Percentiles rank a stretch among this genome's conserved stretches.
phyloP scores from a whole-genome alignment of 2,113 vertebrate genomes.

The Albula goreensis region DNA sequence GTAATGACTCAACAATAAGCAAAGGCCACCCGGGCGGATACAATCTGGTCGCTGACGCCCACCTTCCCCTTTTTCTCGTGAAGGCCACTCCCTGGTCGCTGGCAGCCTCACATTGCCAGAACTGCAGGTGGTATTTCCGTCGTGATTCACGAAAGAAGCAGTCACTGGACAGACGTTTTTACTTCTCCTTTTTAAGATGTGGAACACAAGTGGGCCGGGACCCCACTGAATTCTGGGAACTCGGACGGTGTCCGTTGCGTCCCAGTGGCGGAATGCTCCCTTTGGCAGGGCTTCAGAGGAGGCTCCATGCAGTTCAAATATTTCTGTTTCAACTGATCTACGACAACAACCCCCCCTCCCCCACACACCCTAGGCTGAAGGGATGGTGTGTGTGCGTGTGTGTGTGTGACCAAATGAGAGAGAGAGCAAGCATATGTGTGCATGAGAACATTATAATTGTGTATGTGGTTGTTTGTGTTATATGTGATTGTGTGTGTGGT shows the following conservation, averaged over 20 bases:
- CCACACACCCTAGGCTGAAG: constrained; percentile 62
- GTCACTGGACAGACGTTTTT: constrained; percentile 31
- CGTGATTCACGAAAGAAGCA: background rate
- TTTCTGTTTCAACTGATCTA: constrained; percentile 74
- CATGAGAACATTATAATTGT: background rate
- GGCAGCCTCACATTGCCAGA: background rate
- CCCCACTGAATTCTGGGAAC: constrained; percentile 72
- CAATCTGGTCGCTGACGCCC: background rate
- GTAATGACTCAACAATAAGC: background rate
- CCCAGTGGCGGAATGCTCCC: constrained; percentile 63
- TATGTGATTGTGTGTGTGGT: constrained; percentile 32
- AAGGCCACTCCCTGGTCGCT: background rate
- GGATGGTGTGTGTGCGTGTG: constrained; percentile 45
- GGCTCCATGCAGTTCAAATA: constrained; percentile 70
- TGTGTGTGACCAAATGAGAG: constrained; percentile 43
- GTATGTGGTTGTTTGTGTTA: constrained; percentile 37
- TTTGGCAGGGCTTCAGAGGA: constrained; percentile 66
- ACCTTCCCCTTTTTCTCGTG: background rate
- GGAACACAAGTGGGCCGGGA: constrained; percentile 59
- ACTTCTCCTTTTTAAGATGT: constrained; percentile 49
- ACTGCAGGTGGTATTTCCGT: background rate
- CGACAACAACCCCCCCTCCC: constrained; percentile 65
- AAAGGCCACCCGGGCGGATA: background rate
- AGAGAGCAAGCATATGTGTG: background rate
- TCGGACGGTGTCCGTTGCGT: constrained; percentile 63